Base-by-base conservation (phyloP, 2,888 invertebrate genomes). In the Gasteruption jaculator region DNA sequence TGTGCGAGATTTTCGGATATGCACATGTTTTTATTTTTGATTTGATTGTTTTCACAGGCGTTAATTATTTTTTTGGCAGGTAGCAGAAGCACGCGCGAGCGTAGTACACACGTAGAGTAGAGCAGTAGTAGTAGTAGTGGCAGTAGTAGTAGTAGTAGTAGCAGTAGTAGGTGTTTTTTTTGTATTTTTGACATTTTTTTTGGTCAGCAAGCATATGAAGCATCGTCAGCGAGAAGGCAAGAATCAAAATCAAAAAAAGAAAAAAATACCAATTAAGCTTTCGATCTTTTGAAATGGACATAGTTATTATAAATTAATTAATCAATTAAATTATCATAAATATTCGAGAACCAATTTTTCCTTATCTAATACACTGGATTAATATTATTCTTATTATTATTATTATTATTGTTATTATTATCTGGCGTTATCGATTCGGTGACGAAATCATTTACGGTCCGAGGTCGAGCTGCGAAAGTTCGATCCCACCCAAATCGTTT, bases 191-290 rank as follows among this genome's bases (percentile, higher is more conserved):
- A 55, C 56, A 49, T 56, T 50, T 56, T 58, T 57, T 60, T 56
- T 48, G 60, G 58, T 69, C 70, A 70, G 70, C 70, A 71, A 71
- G 70, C 70, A 69, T 70, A 70, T 70, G 70, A 71, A 71, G 70
- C 70, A 68, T 71, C 70, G 58, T 66, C 70, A 71, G 70, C 69
- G 69, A 66, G 68, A 68, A 71, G 66, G 70, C 68, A 68, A 69
- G 70, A 68, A 69, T 68, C 65, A 66, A 68, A 71, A 71, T 68
- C 63, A 67, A 69, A 69, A 69, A 69, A 69, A 69, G 64, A 66
- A 67, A 70, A 68, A 65, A 67, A 68, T 63, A 63, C 65, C 61
- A 68, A 66, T 70, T 68, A 64, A 69, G 67, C 57, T 63, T 62
- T 56, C 58, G 53, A 49, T 50, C 53, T 52, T 48, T 48, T 35